Evolutionary conservation across 2,797 vertebrate genomes (phyloP), one percentile per base, ranked within the genome.

Genomic region (Sebastiscus tertius): DNA sequence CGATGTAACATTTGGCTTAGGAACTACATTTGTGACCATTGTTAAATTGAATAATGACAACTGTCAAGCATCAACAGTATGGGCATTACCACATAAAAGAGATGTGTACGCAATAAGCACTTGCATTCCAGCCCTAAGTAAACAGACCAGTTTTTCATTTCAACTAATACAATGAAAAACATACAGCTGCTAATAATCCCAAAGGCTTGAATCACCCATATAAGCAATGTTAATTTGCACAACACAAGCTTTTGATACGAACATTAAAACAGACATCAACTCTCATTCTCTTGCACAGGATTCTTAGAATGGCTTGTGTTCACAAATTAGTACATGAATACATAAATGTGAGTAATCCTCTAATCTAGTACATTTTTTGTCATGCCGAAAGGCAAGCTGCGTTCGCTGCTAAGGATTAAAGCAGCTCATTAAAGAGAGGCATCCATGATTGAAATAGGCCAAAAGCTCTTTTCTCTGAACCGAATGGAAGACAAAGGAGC

Each of bases 401-500:
- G 76, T 91, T 89, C 55, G 64, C 91, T 79, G 90, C 86, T 79
- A 74, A 83, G 94, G 95, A 96, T 96, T 96, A 95, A 91, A 90
- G 91, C 86, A 91, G 91, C 95, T 96, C 95, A 95, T 96, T 96
- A 96, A 95, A 95, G 77, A 71, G 77, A 89, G 87, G 88, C 88
- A 91, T 91, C 91, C 94, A 87, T 94, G 95, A 96, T 95, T 95
- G 94, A 96, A 96, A 95, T 86, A 92, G 92, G 93, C 93, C 88
- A 82, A 90, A 92, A 94, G 94, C 93, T 90, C 91, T 93, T 89
- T 89, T 92, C 90, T 94, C 85, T 88, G 87, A 92, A 93, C 84
- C 86, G 73, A 94, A 91, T 64, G 73, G 86, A 93, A 96, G 94
- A 96, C 95, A 96, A 96, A 96, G 89, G 84, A 88, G 89, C 87